Evolutionary conservation across 1,140 invertebrate genomes (phyloP).

Genomic region (Halyomorpha halys): DNA sequence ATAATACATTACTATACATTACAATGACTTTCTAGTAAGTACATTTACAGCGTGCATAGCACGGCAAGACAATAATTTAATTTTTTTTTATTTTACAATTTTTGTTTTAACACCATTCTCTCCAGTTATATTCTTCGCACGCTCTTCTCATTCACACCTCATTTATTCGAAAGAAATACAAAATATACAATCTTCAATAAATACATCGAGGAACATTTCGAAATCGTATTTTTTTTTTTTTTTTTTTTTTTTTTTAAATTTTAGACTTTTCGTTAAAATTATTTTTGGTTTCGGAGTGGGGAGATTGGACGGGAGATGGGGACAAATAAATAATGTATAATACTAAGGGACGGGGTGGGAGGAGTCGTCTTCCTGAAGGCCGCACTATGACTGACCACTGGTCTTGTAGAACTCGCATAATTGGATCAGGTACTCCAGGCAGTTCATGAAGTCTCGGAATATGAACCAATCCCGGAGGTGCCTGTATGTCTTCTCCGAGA

Average conservation of each 20-base stretch:
- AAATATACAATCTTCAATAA: slow-evolving; percentile 16
- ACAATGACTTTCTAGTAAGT: slow-evolving; percentile 10
- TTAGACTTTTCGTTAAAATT: neutral
- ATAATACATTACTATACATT: slow-evolving; percentile 13
- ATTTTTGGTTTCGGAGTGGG: neutral
- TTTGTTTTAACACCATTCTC: neutral
- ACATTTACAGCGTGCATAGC: slow-evolving; percentile 13
- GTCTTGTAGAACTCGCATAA: slow-evolving; percentile 41
- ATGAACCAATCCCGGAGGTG: slow-evolving; percentile 53
- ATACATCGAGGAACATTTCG: slow-evolving; percentile 17
- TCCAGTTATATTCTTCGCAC: neutral
- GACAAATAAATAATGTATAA: slow-evolving; percentile 1
- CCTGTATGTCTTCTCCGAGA: slow-evolving; percentile 38
- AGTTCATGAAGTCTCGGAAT: slow-evolving; percentile 53
- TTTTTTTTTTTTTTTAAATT: neutral
- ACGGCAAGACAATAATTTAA: slow-evolving; percentile 10
- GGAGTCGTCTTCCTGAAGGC: too few relatives aligned
- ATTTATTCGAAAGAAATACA: slow-evolving; percentile 11
- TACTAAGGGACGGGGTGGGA: slow-evolving; percentile 2
- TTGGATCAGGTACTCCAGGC: slow-evolving; percentile 47
- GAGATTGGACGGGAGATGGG: neutral
- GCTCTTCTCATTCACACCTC: neutral
- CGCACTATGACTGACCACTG: too few relatives aligned
- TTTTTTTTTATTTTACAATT: slow-evolving; percentile 4
- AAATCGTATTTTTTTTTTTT: slow-evolving; percentile 10